Base-by-base conservation (phyloP, 2,888 invertebrate genomes). In the Polyommatus iphigenia region DNA sequence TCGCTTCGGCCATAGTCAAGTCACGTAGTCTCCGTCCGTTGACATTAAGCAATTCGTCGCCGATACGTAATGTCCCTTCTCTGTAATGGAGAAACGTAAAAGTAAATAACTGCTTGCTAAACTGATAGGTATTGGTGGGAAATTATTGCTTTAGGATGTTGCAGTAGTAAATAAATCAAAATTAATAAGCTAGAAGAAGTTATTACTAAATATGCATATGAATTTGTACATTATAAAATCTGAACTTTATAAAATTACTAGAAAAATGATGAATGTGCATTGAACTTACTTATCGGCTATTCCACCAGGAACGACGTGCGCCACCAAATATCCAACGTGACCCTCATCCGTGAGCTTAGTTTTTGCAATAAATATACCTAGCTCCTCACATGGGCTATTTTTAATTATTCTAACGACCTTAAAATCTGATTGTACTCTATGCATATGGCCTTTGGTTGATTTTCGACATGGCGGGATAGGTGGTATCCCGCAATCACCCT, bases 291-390 rank as follows among this genome's bases (percentile, higher is more conserved):
- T 95, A 87, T 96, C 95, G 29, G 96, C 96, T 81, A 96, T 87
- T 81, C 96, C 96, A 78, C 95, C 96, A 4, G 96, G 96, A 32
- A 96, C 96, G 4, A 97, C 95, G 85, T 96, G 96, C 36, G 96
- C 96, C 3, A 97, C 96, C 79, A 96, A 91, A 85, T 96, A 97
- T 20, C 96, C 96, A n/a, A 94, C 86, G 79, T 94, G 94, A n/a
- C 94, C 95, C 86, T 95, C 94, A 78, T 95, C 95, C 3, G 95
- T 91, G 20, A 95, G 90, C 81, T 95, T 95, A 57, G 95, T 95
- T 89, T 96, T 96, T 4, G 96, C 96, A 79, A 97, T 96, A 84
- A 96, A 96, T 86, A 97, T 96, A 7, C 97, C 97, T 72, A 97
- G 88, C 86, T 96, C 96, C 85, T 96, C 96, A 57, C 93, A 89